phyloP scores from a whole-genome alignment of 2,888 invertebrate species.

The Scaeva pyrastri region DNA sequence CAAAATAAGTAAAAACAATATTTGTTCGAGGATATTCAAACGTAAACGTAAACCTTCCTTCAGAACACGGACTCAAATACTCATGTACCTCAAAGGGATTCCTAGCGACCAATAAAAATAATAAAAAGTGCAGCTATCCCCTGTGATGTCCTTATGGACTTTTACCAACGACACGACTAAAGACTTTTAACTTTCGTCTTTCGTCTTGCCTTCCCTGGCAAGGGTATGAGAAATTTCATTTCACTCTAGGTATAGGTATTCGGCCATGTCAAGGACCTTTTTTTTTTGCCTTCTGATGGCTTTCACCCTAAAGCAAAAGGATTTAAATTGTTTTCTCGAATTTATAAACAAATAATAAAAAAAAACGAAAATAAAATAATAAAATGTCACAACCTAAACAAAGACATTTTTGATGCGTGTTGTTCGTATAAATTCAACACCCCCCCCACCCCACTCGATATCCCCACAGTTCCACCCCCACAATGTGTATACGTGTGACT shows the following conservation, averaged over 20 bases:
- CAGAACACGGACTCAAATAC: not conserved
- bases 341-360: constrained; percentile 46
- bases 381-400: constrained; percentile 40
- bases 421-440: not conserved
- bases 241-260: not conserved
- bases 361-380: constrained; percentile 4
- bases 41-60: not conserved
- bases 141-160: constrained; percentile 26
- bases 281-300: constrained; percentile 2
- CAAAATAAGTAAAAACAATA: constrained; percentile 39
- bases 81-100: constrained; percentile 43
- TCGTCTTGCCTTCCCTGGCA: not conserved
- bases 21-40: constrained; percentile 38
- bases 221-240: constrained; percentile 44
- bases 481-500: not conserved
- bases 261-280: constrained; percentile 47
- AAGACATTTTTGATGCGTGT: constrained; percentile 37
- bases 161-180: constrained; percentile 11
- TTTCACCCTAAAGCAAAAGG: constrained; percentile 49
- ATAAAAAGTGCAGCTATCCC: constrained; percentile 53
- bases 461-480: not conserved
- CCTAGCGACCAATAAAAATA: constrained; percentile 43
- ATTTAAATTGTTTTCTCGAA: constrained; percentile 63
- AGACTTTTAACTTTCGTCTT: constrained; percentile 10
- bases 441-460: not conserved